Percentiles rank a stretch among this genome's conserved stretches.
Evolutionary conservation across 2,888 invertebrate species (phyloP).

Genomic region (Thysanoteuthis rhombus): DNA sequence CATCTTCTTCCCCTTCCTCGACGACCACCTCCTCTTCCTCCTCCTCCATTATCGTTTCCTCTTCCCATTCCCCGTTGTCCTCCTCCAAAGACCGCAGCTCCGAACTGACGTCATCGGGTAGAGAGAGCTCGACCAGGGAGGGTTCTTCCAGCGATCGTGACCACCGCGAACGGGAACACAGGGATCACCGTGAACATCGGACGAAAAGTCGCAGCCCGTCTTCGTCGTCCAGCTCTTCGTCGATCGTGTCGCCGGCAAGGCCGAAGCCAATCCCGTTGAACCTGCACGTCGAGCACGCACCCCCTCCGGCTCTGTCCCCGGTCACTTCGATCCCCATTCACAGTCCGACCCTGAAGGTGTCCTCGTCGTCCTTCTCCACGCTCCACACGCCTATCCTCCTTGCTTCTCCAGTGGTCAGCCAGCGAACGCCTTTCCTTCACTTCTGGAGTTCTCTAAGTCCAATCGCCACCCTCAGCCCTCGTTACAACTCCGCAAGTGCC

Average conservation of each 20-base stretch:
- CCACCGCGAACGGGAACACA: too few species aligned
- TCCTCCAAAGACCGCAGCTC: background rate
- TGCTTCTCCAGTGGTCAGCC: conserved; percentile 53
- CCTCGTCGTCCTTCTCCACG: conserved; percentile 38
- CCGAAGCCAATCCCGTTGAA: conserved; percentile 56
- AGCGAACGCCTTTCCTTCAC: conserved; percentile 61
- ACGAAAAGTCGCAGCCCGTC: background rate
- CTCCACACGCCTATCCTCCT: conserved; percentile 57
- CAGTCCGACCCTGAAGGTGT: conserved; percentile 51
- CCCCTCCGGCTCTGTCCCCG: conserved; percentile 47
- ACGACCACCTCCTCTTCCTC: conserved; percentile 32
- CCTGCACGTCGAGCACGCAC: conserved; percentile 43
- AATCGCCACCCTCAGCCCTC: conserved; percentile 60
- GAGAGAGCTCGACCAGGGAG: background rate
- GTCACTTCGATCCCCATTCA: conserved; percentile 48
- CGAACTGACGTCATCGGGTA: background rate
- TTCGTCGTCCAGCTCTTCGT: background rate
- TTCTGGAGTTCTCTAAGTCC: conserved; percentile 69
- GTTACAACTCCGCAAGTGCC: conserved; percentile 45
- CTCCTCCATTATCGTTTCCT: background rate
- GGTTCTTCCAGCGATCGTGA: background rate
- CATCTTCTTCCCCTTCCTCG: conserved; percentile 32
- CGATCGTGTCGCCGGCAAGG: conserved; percentile 37
- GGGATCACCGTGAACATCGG: background rate
- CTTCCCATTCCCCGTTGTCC: background rate